Percentiles rank a stretch among this genome's conserved stretches.
These are phyloP conservation scores for Lagorchestes hirsutus DNA, from an alignment of 2,797 vertebrate genomes.

Conservation along the genomic window DNA sequence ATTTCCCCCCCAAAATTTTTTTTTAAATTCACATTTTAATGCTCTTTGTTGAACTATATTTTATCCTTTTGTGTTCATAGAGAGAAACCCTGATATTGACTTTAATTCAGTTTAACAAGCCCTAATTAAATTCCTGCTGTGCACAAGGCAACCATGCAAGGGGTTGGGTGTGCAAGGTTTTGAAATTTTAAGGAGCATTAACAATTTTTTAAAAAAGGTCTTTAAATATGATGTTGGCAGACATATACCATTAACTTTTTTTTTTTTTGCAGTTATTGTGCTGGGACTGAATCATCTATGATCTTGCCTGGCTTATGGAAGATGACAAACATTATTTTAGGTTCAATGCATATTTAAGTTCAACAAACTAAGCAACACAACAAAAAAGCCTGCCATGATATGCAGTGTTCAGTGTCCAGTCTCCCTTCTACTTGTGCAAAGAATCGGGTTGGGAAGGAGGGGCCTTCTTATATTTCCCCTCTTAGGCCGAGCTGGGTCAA, in stretches of 20 bases:
- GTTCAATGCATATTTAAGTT: background rate
- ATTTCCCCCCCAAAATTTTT: background rate
- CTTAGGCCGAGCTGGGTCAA: background rate
- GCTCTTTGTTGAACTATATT: background rate
- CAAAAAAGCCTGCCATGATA: background rate
- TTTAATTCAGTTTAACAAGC: background rate
- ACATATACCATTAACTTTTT: background rate
- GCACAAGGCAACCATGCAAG: background rate
- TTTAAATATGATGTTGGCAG: background rate
- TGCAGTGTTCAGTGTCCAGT: background rate
- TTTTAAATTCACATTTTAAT: background rate
- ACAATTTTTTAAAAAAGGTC: background rate
- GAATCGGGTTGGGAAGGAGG: background rate
- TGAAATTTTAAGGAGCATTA: background rate
- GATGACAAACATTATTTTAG: background rate
- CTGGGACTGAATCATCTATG: background rate
- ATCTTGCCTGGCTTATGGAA: slow-evolving; percentile 32
- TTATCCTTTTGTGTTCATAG: background rate
- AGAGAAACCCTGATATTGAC: background rate
- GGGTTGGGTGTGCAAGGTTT: background rate
- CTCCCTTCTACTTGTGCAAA: background rate
- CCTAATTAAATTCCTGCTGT: background rate
- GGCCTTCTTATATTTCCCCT: background rate
- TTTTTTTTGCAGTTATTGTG: slow-evolving; percentile 9
- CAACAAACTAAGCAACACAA: background rate